A percentile compares a stretch with the other conserved stretches of the same genome.
phyloP scores from a whole-genome alignment of 2,113 vertebrate genomes.

The Sinosuthora webbiana region DNA sequence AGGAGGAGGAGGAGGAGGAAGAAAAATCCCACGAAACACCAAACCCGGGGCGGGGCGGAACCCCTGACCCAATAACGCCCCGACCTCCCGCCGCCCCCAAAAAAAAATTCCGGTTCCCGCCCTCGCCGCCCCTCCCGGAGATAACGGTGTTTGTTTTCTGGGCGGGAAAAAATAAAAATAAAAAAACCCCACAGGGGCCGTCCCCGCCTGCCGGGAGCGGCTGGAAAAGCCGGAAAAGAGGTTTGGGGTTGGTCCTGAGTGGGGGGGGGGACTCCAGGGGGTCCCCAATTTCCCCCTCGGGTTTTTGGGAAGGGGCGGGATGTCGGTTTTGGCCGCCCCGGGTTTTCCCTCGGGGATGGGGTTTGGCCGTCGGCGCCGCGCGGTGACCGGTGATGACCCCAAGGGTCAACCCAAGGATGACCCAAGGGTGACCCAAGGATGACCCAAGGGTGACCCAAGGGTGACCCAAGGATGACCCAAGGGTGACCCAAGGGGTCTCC shows the following conservation, averaged over 20 bases:
- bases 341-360: background rate
- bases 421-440: no score
- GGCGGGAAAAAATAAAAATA: background rate
- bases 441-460: no score
- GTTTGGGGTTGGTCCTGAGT: background rate
- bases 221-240: background rate
- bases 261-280: accelerated
- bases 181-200: no score
- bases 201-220: background rate
- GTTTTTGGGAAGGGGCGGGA: background rate
- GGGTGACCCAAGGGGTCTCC: no score
- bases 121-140: background rate
- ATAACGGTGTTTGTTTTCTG: background rate
- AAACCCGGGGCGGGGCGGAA: background rate
- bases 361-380: background rate
- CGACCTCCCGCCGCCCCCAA: background rate
- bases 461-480: no score
- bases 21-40: background rate
- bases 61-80: background rate
- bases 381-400: no score
- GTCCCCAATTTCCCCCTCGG: accelerated
- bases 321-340: background rate
- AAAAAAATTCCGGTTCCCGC: background rate
- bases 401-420: no score
- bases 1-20: background rate